Conservation (phyloP, 1,140 invertebrate species). For the Plectus sambesii region DNA sequence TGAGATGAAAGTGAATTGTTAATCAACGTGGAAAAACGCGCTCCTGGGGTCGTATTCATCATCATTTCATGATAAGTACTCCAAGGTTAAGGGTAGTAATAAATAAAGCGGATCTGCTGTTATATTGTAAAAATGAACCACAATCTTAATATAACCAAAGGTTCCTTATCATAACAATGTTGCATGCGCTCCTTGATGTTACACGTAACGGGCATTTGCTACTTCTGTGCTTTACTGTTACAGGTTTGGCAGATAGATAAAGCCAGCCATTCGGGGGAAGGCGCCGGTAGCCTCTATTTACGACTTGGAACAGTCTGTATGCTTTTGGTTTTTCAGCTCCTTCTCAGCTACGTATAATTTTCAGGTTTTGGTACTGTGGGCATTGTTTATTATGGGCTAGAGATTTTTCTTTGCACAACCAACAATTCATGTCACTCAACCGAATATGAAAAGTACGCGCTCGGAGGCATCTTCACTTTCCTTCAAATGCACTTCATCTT, state of each 20-base stretch:
- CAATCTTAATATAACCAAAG: no score
- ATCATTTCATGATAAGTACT: no score
- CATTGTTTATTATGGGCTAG: slow-evolving; percentile 41
- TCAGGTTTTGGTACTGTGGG: slow-evolving; percentile 42
- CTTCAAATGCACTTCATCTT: slow-evolving; percentile 46
- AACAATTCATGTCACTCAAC: slow-evolving; percentile 29
- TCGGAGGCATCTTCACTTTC: slow-evolving; percentile 41
- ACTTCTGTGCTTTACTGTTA: no score
- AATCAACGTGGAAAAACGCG: slow-evolving; percentile 9
- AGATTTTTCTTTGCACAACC: slow-evolving; percentile 40
- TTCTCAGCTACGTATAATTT: slow-evolving; percentile 16
- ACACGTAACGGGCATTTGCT: no score
- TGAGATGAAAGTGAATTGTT: neutral
- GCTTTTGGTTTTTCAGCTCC: no score
- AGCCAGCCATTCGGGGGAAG: slow-evolving; percentile 31
- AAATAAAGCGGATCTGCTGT: no score
- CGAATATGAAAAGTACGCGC: slow-evolving; percentile 28
- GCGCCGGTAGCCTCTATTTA: slow-evolving; percentile 38
- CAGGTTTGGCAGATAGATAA: slow-evolving; percentile 17
- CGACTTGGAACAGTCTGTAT: slow-evolving; percentile 39
- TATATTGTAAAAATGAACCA: no score
- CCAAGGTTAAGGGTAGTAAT: no score
- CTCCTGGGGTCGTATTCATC: no score
- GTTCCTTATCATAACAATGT: no score
- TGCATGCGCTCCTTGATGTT: no score